Percentiles rank a stretch among this genome's conserved stretches.
These are phyloP conservation scores for Pedicia rivosa DNA, from an alignment of 2,888 invertebrate species.

Conservation along the genomic window DNA sequence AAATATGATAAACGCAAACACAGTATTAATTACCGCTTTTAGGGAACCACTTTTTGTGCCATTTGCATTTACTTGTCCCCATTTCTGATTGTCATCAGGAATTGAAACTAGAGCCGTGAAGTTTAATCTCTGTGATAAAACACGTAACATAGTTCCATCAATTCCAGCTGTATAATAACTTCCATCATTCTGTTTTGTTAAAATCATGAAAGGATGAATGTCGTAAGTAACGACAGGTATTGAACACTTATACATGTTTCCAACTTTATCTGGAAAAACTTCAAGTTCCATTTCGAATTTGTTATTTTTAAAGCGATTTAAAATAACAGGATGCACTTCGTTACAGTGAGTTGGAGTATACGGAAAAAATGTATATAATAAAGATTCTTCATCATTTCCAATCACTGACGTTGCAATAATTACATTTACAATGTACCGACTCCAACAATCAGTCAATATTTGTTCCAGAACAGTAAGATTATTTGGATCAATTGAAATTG, in stretches of 20 bases:
- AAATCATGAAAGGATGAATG: slow-evolving; percentile 8
- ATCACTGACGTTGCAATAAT: too few species aligned
- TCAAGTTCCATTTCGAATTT: slow-evolving; percentile 3
- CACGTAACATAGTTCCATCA: slow-evolving; percentile 9
- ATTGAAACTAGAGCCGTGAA: slow-evolving; percentile 5
- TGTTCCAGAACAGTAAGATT: too few species aligned
- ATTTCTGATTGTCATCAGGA: background rate
- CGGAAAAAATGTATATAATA: slow-evolving; percentile 11
- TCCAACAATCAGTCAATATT: too few species aligned
- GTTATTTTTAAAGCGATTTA: slow-evolving; percentile 5
- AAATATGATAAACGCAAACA: background rate
- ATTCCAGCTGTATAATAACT: slow-evolving; percentile 6
- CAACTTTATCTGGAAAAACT: slow-evolving; percentile 10
- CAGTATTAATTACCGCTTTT: slow-evolving; percentile 5
- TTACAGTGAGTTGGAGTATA: slow-evolving; percentile 9
- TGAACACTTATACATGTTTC: slow-evolving; percentile 9
- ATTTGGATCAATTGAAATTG: too few species aligned
- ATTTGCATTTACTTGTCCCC: slow-evolving; percentile 7
- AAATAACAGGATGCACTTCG: slow-evolving; percentile 6
- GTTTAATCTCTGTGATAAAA: slow-evolving; percentile 9
- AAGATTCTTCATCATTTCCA: background rate
- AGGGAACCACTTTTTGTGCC: slow-evolving; percentile 9
- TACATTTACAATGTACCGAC: slow-evolving; percentile 7
- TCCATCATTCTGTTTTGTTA: background rate
- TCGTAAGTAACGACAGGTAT: slow-evolving; percentile 6